Evolutionary conservation across 2,797 vertebrate species (phyloP).

Genomic region (Philypnodon macrostomus): DNA sequence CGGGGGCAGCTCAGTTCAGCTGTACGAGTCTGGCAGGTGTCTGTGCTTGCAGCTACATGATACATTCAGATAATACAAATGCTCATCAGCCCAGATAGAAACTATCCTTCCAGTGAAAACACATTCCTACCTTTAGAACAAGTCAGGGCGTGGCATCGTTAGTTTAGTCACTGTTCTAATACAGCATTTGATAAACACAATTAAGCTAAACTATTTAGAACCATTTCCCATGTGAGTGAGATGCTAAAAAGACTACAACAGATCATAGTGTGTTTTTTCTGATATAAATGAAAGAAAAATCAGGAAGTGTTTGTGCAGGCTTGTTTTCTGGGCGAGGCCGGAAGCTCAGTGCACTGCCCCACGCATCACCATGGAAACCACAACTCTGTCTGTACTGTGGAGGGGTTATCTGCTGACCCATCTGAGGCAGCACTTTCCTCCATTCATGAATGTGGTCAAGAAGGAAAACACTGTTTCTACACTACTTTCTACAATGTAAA

Average conservation of each 20-base stretch:
- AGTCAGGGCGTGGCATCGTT: constrained; percentile 38
- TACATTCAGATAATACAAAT: constrained; percentile 25
- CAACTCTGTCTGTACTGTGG: constrained; percentile 25
- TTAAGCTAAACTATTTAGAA: no score
- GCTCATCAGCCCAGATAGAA: constrained; percentile 42
- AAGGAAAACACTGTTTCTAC: neutral
- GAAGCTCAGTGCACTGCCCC: constrained; percentile 57
- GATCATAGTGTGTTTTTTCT: no score
- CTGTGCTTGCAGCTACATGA: constrained; percentile 63
- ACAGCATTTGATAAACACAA: no score
- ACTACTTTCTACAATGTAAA: neutral
- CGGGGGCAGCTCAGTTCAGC: constrained; percentile 15
- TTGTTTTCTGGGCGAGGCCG: constrained; percentile 60
- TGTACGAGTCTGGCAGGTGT: constrained; percentile 32
- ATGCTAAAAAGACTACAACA: no score
- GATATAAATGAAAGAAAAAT: neutral
- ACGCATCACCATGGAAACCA: constrained; percentile 56
- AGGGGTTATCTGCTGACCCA: constrained; percentile 51
- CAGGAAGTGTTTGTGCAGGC: constrained; percentile 42
- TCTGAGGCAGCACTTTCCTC: constrained; percentile 33
- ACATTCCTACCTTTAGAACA: constrained; percentile 12
- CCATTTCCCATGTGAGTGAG: no score
- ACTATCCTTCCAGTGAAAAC: constrained; percentile 5
- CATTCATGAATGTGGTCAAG: neutral
- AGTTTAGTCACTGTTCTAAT: no score